These are phyloP conservation scores for Micrastur ruficollis DNA, from an alignment of 2,797 vertebrate species.

Conservation along the genomic window DNA sequence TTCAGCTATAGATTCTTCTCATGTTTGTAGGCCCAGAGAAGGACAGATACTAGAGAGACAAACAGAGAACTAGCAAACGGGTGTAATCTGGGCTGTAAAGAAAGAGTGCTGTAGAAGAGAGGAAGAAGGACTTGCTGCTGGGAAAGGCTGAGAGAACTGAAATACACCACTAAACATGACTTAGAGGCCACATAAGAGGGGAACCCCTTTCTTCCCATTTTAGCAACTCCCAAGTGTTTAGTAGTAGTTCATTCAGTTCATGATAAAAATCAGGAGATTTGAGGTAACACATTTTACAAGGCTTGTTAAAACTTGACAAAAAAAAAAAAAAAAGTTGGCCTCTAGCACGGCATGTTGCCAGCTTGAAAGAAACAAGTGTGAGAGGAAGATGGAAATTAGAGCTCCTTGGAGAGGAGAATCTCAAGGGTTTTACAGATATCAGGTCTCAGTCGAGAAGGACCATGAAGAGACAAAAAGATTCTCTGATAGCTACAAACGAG, in stretches of 20 bases:
- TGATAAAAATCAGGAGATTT: slow-evolving; percentile 63
- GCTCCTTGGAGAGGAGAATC: slow-evolving; percentile 55
- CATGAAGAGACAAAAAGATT: slow-evolving; percentile 11
- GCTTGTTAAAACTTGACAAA: slow-evolving; percentile 60
- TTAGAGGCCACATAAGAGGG: neutral
- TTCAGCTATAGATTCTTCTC: neutral
- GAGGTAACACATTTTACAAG: slow-evolving; percentile 57
- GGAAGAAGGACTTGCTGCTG: neutral
- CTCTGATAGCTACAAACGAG: neutral
- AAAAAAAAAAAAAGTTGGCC: slow-evolving; percentile 45
- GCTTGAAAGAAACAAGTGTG: slow-evolving; percentile 56
- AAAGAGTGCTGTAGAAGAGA: neutral
- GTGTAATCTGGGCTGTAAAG: neutral
- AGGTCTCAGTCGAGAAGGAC: neutral
- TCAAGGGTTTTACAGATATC: slow-evolving; percentile 9
- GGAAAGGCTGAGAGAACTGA: neutral
- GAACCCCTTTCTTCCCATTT: neutral
- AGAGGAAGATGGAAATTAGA: slow-evolving; percentile 51
- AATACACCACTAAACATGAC: neutral
- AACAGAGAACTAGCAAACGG: neutral
- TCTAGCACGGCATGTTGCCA: slow-evolving; percentile 29
- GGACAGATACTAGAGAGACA: neutral
- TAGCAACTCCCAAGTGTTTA: slow-evolving; percentile 6
- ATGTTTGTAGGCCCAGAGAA: neutral
- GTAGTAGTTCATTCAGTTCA: slow-evolving; percentile 36